A percentile compares a stretch with the other conserved stretches of the same genome.
Conservation (phyloP, 2,113 vertebrate species). For the Pantherophis guttatus region DNA sequence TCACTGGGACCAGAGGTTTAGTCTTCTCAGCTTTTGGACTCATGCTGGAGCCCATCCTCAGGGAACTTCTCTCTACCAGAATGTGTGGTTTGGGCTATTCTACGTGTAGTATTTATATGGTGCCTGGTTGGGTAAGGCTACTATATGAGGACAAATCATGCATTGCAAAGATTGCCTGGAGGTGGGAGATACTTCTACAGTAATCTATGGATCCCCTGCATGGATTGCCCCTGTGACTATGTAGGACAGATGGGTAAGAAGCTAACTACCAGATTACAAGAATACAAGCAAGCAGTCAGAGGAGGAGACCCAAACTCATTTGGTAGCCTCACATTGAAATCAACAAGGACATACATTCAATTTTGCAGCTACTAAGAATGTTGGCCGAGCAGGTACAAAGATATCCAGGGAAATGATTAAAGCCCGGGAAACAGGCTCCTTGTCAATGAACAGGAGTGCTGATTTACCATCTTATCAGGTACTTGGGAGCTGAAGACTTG, state of each 20-base stretch:
- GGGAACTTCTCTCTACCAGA: background rate
- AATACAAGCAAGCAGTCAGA: background rate
- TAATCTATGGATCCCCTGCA: background rate
- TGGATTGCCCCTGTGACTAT: no score
- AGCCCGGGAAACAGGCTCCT: background rate
- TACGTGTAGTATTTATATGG: background rate
- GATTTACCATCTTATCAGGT: background rate
- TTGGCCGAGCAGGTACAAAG: background rate
- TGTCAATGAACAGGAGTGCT: background rate
- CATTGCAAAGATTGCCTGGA: background rate
- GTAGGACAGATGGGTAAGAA: background rate
- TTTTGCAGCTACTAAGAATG: background rate
- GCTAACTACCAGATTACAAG: background rate
- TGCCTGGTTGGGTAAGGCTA: background rate
- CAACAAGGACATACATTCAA: background rate
- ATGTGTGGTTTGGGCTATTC: background rate
- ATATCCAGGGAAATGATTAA: background rate
- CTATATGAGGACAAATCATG: background rate
- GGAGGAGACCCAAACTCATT: background rate
- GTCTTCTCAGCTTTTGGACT: background rate
- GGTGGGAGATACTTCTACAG: background rate
- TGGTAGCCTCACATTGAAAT: background rate
- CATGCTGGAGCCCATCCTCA: background rate
- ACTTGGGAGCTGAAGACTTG: background rate
- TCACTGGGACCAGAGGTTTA: background rate